Evolutionary conservation across 2,113 vertebrate genomes (phyloP).

Genomic region (Ahaetulla prasina): DNA sequence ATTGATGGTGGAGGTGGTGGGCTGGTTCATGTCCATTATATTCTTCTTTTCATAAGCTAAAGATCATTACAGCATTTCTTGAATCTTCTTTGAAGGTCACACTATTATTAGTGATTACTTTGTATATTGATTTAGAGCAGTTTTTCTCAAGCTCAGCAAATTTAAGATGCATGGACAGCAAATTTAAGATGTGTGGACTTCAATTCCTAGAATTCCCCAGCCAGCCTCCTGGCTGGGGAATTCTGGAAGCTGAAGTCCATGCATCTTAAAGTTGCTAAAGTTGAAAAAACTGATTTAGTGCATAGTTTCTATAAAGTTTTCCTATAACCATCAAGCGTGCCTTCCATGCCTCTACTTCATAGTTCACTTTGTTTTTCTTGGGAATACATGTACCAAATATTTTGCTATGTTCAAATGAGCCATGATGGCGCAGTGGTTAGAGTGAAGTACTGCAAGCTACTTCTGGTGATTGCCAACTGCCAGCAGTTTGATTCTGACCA

Average conservation of each 20-base stretch:
- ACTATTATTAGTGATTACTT: background rate
- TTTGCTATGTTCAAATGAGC: background rate
- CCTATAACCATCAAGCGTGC: background rate
- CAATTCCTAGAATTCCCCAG: background rate
- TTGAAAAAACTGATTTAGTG: background rate
- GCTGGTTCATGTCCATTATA: background rate
- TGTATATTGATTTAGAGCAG: background rate
- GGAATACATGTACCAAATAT: background rate
- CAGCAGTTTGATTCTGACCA: no score
- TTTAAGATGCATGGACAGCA: background rate
- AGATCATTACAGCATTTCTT: background rate
- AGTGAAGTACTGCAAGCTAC: no score
- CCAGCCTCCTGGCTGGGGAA: background rate
- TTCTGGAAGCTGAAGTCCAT: background rate
- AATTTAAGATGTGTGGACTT: background rate
- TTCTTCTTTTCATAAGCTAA: background rate
- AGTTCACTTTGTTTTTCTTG: background rate
- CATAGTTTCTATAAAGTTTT: background rate
- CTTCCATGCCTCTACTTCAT: background rate
- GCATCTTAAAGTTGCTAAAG: background rate
- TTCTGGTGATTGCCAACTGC: no score
- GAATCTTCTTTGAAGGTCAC: background rate
- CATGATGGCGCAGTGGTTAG: no score
- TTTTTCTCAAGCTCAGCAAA: background rate
- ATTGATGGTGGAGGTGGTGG: background rate